Conservation (phyloP, 53 echinoderm and acorn worm genomes). For the Echinometra lucunter region DNA sequence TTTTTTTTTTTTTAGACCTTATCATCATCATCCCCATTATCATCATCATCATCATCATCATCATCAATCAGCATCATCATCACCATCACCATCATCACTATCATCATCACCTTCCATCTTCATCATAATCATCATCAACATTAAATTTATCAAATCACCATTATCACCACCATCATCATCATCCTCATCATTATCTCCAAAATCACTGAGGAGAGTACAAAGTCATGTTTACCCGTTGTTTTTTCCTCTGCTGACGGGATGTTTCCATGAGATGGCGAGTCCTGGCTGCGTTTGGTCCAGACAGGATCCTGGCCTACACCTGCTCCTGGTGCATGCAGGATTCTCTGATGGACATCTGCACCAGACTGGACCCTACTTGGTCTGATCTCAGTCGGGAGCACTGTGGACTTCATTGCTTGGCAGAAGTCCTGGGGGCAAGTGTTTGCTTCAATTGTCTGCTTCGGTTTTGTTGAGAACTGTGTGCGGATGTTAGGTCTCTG, state of each 20-base stretch:
- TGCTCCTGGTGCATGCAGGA: conserved; percentile 54
- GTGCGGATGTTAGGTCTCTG: conserved; percentile 84
- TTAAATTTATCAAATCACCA: conserved; percentile 17
- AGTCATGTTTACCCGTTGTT: not conserved
- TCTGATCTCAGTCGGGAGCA: conserved; percentile 33
- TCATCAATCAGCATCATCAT: too few species aligned
- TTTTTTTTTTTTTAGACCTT: too few species aligned
- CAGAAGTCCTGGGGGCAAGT: not conserved
- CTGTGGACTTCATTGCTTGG: conserved; percentile 59
- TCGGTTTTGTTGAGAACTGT: conserved; percentile 83
- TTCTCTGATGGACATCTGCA: conserved; percentile 36
- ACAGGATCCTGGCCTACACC: conserved; percentile 68
- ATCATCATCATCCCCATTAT: not conserved
- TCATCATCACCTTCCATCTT: not conserved
- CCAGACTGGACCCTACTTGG: conserved; percentile 54
- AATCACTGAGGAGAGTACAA: not conserved
- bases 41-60: too few species aligned
- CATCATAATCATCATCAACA: too few species aligned
- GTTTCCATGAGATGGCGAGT: conserved; percentile 73
- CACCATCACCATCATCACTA: not conserved
- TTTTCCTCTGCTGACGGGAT: conserved; percentile 74
- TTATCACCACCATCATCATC: conserved; percentile 49
- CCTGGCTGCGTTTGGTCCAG: conserved; percentile 81
- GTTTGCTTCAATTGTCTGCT: conserved; percentile 29
- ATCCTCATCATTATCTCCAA: too few species aligned